Evolutionary conservation across 1,140 invertebrate species (phyloP), one percentile per base, ranked within the genome.

Genomic region (Drosophila elegans): DNA sequence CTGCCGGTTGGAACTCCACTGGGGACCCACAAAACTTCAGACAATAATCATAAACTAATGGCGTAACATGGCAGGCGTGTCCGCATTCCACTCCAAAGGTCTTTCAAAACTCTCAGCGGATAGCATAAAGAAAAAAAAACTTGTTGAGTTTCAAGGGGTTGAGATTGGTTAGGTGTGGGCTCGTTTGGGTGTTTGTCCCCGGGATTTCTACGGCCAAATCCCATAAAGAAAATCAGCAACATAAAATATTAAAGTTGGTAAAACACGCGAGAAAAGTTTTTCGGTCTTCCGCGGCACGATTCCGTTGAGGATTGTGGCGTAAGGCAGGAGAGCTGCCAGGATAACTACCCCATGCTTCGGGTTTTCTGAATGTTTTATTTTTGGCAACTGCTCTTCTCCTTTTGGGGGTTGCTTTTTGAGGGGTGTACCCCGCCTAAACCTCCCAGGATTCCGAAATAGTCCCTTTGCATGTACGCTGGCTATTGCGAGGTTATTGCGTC

Each of bases 181-280:
- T 16, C 16, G 16, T 21, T 66, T 4, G 61, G 62, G 64, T 52
- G 62, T 52, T 68, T 68, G 62, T 68, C 62, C 64, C 66, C 39
- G 49, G 72, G 57, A 41, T 71, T 71, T 71, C 67, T 36, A 71
- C 64, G 64, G 53, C 61, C 64, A 77, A 77, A 71, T 71, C 63
- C 69, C 84, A 86, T 86, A 88, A 86, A 88, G 83, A 79, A 86
- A 86, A 86, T 86, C 83, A 81, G 71, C 72, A 83, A 76, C 85
- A 86, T 88, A 78, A 86, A 86, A 86, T 86, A 86, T 86, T 86
- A 79, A 86, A 86, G 83, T 86, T 83, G 79, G 71, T 83, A 83
- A 88, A 86, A 88, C 83, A 86, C 83, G 83, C 83, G 72, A 86
- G 83, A 84, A 88, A 86, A 86, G 56, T 86, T 83, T 71, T 71